Percentiles rank a stretch among this genome's conserved stretches.
These are phyloP conservation scores for Tuta absoluta DNA, from an alignment of 2,888 invertebrate species.

Conservation along the genomic window DNA sequence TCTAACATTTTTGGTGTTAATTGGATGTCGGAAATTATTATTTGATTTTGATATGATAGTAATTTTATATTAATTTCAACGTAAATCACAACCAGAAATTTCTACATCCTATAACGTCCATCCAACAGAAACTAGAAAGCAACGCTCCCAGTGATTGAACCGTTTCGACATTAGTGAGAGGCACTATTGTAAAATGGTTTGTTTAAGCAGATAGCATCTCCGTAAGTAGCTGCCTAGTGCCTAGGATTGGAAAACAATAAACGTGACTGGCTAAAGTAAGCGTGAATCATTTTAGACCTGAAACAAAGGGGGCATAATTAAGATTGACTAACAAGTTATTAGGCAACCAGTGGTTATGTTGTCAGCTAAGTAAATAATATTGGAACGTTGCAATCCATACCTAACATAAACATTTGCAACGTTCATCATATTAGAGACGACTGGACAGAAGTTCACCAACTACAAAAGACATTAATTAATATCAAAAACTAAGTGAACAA, in stretches of 20 bases:
- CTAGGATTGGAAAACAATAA: slow-evolving; percentile 37
- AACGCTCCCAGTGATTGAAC: slow-evolving; percentile 38
- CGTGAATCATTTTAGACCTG: slow-evolving; percentile 19
- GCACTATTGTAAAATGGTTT: slow-evolving; percentile 35
- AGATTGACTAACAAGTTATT: slow-evolving; percentile 8
- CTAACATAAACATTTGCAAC: not conserved
- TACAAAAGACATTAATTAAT: too few relatives aligned
- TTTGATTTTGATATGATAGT: not conserved
- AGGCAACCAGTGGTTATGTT: not conserved
- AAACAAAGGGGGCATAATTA: slow-evolving; percentile 12
- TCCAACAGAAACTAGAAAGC: slow-evolving; percentile 47
- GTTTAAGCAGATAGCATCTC: slow-evolving; percentile 37
- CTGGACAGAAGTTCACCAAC: too few relatives aligned
- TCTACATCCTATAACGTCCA: slow-evolving; percentile 39
- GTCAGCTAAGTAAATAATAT: not conserved
- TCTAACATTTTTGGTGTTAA: too few relatives aligned
- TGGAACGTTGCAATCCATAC: not conserved
- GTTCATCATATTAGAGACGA: not conserved
- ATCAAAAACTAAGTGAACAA: not conserved
- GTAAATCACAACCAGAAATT: slow-evolving; percentile 45
- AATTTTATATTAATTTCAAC: not conserved
- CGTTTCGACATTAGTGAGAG: slow-evolving; percentile 41
- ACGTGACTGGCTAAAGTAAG: slow-evolving; percentile 45
- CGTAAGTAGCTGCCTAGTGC: not conserved
- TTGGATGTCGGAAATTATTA: too few relatives aligned